Evolutionary conservation across 2,888 invertebrate species (phyloP).

Genomic region (Maniola hyperantus): DNA sequence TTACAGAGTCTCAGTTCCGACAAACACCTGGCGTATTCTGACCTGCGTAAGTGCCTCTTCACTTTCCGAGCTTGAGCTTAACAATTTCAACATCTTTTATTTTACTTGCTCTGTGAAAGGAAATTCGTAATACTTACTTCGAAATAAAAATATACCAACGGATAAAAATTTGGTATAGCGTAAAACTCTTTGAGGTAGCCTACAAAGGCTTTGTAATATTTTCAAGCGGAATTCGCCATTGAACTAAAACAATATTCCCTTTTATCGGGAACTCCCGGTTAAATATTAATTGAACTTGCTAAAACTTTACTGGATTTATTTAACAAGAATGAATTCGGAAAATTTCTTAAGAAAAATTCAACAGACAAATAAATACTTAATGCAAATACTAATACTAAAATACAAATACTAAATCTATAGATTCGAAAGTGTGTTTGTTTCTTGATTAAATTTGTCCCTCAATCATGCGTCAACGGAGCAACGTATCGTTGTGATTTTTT

Average conservation of each 20-base stretch:
- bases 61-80: constrained; percentile 12
- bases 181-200: not conserved
- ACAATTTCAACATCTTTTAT: constrained; percentile 11
- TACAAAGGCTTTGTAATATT: not conserved
- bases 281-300: not conserved
- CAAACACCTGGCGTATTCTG: constrained; percentile 25
- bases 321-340: not conserved
- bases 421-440: too few relatives aligned
- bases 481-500: too few relatives aligned
- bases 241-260: not conserved
- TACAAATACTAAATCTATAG: too few relatives aligned
- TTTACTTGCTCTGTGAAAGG: constrained; percentile 7
- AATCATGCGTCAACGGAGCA: too few relatives aligned
- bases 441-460: too few relatives aligned
- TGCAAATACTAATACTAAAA: too few relatives aligned
- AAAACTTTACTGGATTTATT: not conserved
- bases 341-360: too few relatives aligned
- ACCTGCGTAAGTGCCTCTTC: constrained; percentile 23
- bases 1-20: constrained; percentile 24
- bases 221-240: not conserved
- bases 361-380: too few relatives aligned
- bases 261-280: not conserved
- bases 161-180: not conserved
- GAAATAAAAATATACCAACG: too few relatives aligned
- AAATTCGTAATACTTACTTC: not conserved